Evolutionary conservation across 2,113 vertebrate genomes (phyloP).

Genomic region (Chloropsis hardwickii): DNA sequence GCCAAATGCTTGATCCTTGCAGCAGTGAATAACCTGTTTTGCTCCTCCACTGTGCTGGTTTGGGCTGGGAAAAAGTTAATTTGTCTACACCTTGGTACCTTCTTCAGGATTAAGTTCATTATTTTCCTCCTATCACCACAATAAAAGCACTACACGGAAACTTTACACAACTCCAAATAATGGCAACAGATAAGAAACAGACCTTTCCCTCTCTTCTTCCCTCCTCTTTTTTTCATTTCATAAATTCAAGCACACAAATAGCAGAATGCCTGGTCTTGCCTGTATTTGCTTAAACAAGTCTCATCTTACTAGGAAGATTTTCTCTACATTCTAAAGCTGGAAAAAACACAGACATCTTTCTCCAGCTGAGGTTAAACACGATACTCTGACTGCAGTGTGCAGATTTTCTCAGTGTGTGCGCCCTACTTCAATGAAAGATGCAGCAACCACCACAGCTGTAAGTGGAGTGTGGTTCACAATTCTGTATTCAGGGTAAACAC

Average conservation of each 20-base stretch:
- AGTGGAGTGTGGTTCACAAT: not conserved
- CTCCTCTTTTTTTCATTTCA: not conserved
- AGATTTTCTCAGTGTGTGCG: not conserved
- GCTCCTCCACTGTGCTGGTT: not conserved
- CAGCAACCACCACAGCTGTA: not conserved
- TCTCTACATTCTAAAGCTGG: not conserved
- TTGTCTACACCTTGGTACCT: not conserved
- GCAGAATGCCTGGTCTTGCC: not conserved
- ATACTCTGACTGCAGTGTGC: fast-evolving
- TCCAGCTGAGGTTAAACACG: not conserved
- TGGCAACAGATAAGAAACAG: not conserved
- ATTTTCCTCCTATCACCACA: not conserved
- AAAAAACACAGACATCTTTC: not conserved
- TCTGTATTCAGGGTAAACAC: not conserved
- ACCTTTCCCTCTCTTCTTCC: not conserved
- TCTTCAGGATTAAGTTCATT: not conserved
- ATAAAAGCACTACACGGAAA: not conserved
- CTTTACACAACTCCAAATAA: not conserved
- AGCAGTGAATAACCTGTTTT: not conserved
- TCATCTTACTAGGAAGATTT: not conserved
- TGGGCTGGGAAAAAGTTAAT: not conserved
- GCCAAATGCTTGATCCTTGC: not conserved
- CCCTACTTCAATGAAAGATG: not conserved
- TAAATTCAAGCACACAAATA: not conserved
- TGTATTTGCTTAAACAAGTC: not conserved